Percentiles rank a stretch among this genome's conserved stretches.
Evolutionary conservation across 2,888 invertebrate species (phyloP).

Genomic region (Lymantria dispar): DNA sequence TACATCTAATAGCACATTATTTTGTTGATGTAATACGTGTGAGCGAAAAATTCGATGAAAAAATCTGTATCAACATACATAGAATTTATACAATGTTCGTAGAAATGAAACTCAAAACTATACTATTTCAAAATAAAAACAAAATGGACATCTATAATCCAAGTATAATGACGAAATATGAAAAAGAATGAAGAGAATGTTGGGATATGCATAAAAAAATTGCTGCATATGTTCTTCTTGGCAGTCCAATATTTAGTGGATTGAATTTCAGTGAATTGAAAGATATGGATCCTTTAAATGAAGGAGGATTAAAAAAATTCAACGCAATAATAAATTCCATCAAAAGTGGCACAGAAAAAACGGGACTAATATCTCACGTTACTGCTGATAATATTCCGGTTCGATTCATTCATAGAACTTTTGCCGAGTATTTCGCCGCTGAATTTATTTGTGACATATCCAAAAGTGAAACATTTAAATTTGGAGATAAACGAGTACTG

Average conservation of each 20-base stretch:
- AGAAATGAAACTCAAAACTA: neutral
- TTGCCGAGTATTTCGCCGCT: neutral
- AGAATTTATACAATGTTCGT: neutral
- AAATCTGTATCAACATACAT: neutral
- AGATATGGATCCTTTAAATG: neutral
- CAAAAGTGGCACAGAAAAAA: neutral
- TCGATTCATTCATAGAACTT: neutral
- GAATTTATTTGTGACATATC: neutral
- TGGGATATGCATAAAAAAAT: constrained; percentile 2
- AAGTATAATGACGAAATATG: neutral
- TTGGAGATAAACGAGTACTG: neutral
- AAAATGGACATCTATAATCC: neutral
- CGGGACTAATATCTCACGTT: neutral
- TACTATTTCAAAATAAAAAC: constrained; percentile 16
- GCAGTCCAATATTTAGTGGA: neutral
- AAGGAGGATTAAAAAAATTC: neutral
- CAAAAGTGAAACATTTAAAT: neutral
- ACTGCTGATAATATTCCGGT: neutral
- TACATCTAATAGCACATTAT: neutral
- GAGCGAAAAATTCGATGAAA: neutral
- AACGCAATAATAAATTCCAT: neutral
- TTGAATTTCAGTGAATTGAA: neutral
- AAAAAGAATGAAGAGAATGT: neutral
- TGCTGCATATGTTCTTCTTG: constrained; percentile 8
- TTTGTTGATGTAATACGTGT: neutral